A percentile compares a stretch with the other conserved stretches of the same genome.
phyloP scores from a whole-genome alignment of 2,888 invertebrate genomes.

The Arrhopalites spinosus region DNA sequence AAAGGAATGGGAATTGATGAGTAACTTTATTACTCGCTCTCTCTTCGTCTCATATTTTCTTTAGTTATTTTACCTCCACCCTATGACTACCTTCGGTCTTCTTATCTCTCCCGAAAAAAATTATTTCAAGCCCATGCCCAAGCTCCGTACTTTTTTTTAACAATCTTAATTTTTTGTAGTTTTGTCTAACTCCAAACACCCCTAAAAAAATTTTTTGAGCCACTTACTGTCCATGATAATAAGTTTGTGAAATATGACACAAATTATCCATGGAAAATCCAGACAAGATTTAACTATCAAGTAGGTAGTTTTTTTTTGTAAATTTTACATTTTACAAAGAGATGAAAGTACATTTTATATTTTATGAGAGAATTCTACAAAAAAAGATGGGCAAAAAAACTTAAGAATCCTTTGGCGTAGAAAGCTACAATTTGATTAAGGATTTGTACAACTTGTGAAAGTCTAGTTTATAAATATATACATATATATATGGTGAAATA shows the following conservation, averaged over 20 bases:
- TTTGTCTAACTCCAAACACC: too few relatives aligned
- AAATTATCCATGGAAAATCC: background rate
- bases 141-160: background rate
- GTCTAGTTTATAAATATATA: too few relatives aligned
- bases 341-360: background rate
- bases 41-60: background rate
- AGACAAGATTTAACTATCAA: background rate
- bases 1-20: slow-evolving; percentile 7
- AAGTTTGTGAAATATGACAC: too few relatives aligned
- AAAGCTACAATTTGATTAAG: background rate
- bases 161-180: background rate
- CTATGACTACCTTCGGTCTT: too few relatives aligned
- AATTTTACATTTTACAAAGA: background rate
- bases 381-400: background rate
- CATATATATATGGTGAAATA: background rate
- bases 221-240: too few relatives aligned
- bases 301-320: background rate
- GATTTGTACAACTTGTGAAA: background rate
- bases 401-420: background rate
- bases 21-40: background rate
- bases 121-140: background rate
- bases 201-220: too few relatives aligned
- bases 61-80: too few relatives aligned
- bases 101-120: background rate
- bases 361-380: background rate